A percentile compares a stretch with the other conserved stretches of the same genome.
Conservation (phyloP, 1,140 invertebrate species). For the Drosophila eugracilis region DNA sequence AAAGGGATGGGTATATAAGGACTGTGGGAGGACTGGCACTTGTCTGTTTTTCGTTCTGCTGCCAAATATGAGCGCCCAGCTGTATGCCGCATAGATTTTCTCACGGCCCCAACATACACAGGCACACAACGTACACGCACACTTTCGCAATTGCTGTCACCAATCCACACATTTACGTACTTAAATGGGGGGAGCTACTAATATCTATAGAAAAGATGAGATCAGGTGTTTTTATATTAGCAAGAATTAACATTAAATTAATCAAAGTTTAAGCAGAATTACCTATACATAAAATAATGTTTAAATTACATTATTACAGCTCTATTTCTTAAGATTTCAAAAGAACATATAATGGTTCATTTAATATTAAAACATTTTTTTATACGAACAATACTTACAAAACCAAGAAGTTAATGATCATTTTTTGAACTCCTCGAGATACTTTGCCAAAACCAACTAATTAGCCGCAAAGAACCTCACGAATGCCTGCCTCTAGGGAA, state of each 20-base stretch:
- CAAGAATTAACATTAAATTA: background rate
- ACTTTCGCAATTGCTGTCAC: background rate
- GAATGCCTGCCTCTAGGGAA: background rate
- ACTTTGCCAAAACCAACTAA: background rate
- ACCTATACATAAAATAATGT: no score
- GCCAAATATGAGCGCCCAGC: constrained; percentile 73
- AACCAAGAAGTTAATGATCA: background rate
- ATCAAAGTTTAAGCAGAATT: no score
- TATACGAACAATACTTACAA: no score
- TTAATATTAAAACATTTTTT: no score
- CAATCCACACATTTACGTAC: background rate
- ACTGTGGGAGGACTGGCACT: constrained; percentile 31
- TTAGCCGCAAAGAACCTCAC: background rate
- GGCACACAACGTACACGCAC: constrained; percentile 5
- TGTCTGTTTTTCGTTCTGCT: constrained; percentile 33
- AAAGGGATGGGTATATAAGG: background rate
- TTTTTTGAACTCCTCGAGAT: background rate
- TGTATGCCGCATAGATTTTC: constrained; percentile 82
- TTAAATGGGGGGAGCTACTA: background rate
- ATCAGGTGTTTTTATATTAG: background rate
- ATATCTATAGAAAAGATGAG: background rate
- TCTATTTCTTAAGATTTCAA: no score
- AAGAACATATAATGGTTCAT: no score
- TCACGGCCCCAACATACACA: constrained; percentile 59
- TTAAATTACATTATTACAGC: no score